These are phyloP conservation scores for Tenualosa ilisha DNA, from an alignment of 2,797 vertebrate species.

Conservation along the genomic window DNA sequence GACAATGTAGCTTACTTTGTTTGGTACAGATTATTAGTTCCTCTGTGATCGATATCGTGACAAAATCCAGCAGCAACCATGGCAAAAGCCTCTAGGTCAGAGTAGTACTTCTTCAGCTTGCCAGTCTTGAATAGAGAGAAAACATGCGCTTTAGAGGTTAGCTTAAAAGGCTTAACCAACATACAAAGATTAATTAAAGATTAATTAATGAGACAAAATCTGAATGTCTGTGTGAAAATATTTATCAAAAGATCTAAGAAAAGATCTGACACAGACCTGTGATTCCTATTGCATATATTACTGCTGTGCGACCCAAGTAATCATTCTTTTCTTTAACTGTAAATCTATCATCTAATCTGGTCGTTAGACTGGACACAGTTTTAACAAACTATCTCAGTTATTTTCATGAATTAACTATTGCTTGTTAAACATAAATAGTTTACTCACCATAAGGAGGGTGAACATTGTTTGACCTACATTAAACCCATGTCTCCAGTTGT, in stretches of 20 bases:
- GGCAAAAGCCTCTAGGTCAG: conserved; percentile 82
- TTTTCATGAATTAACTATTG: no score
- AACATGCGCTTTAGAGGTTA: neutral
- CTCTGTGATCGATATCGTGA: conserved; percentile 83
- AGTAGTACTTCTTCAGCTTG: conserved; percentile 82
- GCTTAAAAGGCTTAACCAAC: neutral
- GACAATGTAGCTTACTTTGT: conserved; percentile 76
- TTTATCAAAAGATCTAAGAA: neutral
- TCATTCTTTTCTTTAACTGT: no score
- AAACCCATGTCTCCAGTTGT: conserved; percentile 84
- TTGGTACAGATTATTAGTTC: conserved; percentile 84
- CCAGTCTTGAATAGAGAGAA: conserved; percentile 69
- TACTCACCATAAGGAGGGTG: conserved; percentile 76
- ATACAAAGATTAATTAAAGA: neutral
- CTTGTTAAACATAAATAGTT: no score
- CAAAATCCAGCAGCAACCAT: conserved; percentile 85
- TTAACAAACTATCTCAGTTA: no score
- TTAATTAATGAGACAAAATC: neutral
- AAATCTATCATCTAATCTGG: no score
- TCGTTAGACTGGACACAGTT: no score
- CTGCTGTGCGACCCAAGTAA: no score
- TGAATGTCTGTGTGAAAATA: neutral
- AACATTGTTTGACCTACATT: conserved; percentile 86
- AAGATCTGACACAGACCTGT: neutral
- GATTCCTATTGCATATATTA: no score